Base-by-base conservation (phyloP, 2,888 invertebrate species). In the Cephus sareptanus region DNA sequence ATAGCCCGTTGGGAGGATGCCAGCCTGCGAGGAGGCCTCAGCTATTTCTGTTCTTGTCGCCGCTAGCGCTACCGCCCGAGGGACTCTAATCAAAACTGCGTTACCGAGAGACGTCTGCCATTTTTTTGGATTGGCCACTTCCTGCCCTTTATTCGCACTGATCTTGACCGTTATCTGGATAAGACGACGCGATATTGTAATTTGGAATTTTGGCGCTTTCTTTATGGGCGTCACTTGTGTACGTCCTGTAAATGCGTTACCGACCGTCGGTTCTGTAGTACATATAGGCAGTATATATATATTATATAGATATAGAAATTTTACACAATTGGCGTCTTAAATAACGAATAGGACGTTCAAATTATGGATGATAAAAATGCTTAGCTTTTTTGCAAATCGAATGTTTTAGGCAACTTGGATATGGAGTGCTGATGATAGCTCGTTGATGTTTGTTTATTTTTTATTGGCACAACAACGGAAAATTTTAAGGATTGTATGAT, bases 1-100 rank as follows among this genome's bases (percentile, higher is more conserved):
- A 96, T 96, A 96, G 96, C 94, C 94, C 94, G 94, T 95, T 96
- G 96, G 96, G 95, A 91, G 83, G 86, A 81, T 93, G 96, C 96
- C 96, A 96, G 94, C 91, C 92, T 92, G 92, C 92, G 86, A 88
- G 88, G 87, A 90, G 89, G 90, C 89, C 85, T 89, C 89, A 86
- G 89, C 89, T 91, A 91, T 91, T 91, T 91, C 89, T 89, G 90
- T 85, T 87, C 85, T 88, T 90, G 88, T 90, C 89, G 90, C 89
- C 86, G 89, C 88, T 77, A 79, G 85, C 83, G 85, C 84, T 85
- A 86, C 86, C 83, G 86, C 84, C 79, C 81, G 86, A 86, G 84
- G 84, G 85, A 85, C 85, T 87, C 86, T 83, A 85, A 85, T 85
- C 86, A 83, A 85, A 85, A 86, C 81, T 81, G 82, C 79, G 81